Percentiles rank a stretch among this genome's conserved stretches.
phyloP scores from a whole-genome alignment of 1,140 invertebrate species.

The Zelostemma sp. region DNA sequence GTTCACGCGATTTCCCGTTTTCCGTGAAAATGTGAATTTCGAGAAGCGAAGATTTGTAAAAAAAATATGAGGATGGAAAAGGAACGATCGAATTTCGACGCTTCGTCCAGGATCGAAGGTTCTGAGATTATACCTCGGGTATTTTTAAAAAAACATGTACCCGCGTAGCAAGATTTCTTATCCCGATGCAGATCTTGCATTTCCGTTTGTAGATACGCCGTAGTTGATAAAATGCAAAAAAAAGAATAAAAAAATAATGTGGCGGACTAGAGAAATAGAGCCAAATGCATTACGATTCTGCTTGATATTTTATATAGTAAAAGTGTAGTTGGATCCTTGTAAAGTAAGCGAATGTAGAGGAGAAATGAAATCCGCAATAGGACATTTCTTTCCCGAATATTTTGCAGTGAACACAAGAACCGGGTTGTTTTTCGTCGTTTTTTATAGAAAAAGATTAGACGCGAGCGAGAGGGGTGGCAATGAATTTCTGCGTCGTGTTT shows the following conservation, averaged over 20 bases:
- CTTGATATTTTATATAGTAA: slow-evolving; percentile 32
- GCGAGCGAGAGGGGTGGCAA: background rate
- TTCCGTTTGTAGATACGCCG: slow-evolving; percentile 31
- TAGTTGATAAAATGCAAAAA: slow-evolving; percentile 31
- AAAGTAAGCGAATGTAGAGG: background rate
- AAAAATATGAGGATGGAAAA: too few relatives aligned
- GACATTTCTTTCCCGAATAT: too few relatives aligned
- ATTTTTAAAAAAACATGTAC: slow-evolving; percentile 2
- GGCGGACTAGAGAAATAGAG: slow-evolving; percentile 18
- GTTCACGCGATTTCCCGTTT: too few relatives aligned
- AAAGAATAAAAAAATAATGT: slow-evolving; percentile 12
- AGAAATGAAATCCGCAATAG: background rate
- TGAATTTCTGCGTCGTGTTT: background rate
- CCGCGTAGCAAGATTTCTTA: slow-evolving; percentile 6
- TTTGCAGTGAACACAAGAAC: too few relatives aligned
- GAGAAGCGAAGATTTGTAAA: too few relatives aligned
- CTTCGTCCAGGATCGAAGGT: slow-evolving; percentile 6
- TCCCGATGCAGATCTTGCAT: slow-evolving; percentile 12
- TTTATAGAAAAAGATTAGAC: background rate
- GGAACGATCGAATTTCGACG: background rate
- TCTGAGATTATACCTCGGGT: slow-evolving; percentile 6
- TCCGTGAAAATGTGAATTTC: too few relatives aligned
- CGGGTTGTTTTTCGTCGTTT: slow-evolving; percentile 3
- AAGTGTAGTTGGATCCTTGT: background rate
- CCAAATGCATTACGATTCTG: slow-evolving; percentile 31